Evolutionary conservation across 2,797 vertebrate species (phyloP), one percentile per base, ranked within the genome.

Genomic region (Cirrhinus mrigala): DNA sequence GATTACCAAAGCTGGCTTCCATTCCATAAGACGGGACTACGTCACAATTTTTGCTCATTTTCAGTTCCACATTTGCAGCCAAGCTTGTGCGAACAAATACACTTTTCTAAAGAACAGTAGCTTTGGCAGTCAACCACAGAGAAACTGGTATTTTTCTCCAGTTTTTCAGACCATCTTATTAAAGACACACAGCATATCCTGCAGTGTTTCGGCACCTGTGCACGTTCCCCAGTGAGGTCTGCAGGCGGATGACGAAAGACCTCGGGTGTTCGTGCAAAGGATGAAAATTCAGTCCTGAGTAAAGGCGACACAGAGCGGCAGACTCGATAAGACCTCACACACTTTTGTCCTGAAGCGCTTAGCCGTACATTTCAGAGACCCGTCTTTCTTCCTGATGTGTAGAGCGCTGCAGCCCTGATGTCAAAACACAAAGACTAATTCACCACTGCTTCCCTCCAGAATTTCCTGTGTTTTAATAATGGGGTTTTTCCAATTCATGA

Each of bases 201-300:
- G 29, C 6, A 9, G n/a, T 16, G 56, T 33, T 66, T 79, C 60
- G 6, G 37, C 68, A 52, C 48, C 79, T 80, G 79, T 68, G 62
- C 58, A 20, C 7, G 18, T 5, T 71, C 29, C 48, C n/a, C 20
- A 33, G 48, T 24, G 79, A 6, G 14, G 60, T 27, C 22, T 69
- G 46, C 37, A n/a, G 79, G 14, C 50, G 66, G 50, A 70, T 70
- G 79, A 70, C 56, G 66, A 69, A 81, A 81, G 37, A 81, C 71
- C 66, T 29, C 11, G 11, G 16, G 10, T 70, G 5, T 46, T 20
- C 12, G 1, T 9, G 80, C 9, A 81, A 15, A 56, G 8, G 10
- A 40, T 56, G 64, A 18, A 37, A 76, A 54, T 76, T 54, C 27
- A 54, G 50, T 52, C 24, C 48, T 74, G 15, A 20, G 27, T 54